These are phyloP conservation scores for Oxyteleia sp. DNA, from an alignment of 2,888 invertebrate species.

Conservation along the genomic window DNA sequence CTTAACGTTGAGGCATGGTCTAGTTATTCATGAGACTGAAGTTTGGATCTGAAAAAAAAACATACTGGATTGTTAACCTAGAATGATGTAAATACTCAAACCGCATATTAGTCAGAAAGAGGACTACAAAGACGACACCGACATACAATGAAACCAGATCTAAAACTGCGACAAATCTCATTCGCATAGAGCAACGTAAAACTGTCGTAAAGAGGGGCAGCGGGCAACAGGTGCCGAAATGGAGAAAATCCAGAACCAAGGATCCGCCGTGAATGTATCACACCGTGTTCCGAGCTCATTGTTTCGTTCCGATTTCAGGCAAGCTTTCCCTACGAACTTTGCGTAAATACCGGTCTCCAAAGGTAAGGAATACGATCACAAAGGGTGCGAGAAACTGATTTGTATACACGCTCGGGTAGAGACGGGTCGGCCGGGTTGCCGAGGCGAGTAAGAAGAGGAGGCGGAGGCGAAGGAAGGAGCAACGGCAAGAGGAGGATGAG, in stretches of 20 bases:
- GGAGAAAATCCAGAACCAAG: conserved; percentile 20
- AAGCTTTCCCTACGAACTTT: conserved; percentile 56
- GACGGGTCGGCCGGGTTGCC: conserved; percentile 54
- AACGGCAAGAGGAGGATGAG: conserved; percentile 19
- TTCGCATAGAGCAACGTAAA: neutral
- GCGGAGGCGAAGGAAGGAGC: conserved; percentile 31
- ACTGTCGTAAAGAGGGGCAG: neutral
- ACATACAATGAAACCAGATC: no score
- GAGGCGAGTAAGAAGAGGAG: conserved; percentile 22
- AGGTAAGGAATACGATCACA: conserved; percentile 73
- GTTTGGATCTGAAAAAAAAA: no score
- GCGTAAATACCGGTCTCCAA: conserved; percentile 71
- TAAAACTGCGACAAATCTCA: no score
- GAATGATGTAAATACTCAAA: no score
- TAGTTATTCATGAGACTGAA: no score
- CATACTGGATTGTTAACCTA: no score
- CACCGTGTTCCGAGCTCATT: conserved; percentile 44
- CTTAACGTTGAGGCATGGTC: no score
- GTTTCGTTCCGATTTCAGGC: conserved; percentile 54
- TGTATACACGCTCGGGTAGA: conserved; percentile 76
- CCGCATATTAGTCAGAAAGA: no score
- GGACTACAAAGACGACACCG: no score
- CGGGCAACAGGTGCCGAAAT: conserved; percentile 35
- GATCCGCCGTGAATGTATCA: conserved; percentile 43
- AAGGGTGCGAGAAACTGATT: conserved; percentile 80